Percentiles rank a stretch among this genome's conserved stretches.
Conservation (phyloP, 64 coral and sea anemone genomes). For the Trachythela sp. region DNA sequence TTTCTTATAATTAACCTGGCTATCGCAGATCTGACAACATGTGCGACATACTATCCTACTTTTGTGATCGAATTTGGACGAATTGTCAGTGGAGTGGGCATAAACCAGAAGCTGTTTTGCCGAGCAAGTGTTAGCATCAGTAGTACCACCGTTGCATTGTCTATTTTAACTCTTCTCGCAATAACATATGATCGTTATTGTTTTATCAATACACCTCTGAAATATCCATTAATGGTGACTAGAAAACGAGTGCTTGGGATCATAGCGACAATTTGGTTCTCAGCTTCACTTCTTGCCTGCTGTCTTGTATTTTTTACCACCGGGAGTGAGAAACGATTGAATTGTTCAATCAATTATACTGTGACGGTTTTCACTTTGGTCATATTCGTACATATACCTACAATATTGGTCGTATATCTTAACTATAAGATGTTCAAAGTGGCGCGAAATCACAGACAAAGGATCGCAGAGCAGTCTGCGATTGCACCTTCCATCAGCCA, state of each 20-base stretch:
- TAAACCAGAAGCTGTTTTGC: not conserved
- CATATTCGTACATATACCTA: not conserved
- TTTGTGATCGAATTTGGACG: not conserved
- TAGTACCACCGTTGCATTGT: not conserved
- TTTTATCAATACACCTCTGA: not conserved
- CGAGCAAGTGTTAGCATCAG: not conserved
- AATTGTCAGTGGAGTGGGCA: not conserved
- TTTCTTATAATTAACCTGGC: not conserved
- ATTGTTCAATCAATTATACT: not conserved
- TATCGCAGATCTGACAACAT: not conserved
- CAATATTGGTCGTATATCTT: not conserved
- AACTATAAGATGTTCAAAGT: not conserved
- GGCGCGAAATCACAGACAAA: not conserved
- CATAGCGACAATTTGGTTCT: not conserved
- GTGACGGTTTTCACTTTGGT: not conserved
- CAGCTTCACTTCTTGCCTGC: not conserved
- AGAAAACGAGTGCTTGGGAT: not conserved
- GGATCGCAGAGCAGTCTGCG: not conserved
- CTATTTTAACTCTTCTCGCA: not conserved
- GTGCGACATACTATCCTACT: not conserved
- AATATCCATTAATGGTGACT: not conserved
- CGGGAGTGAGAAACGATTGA: not conserved
- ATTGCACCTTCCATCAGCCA: too few relatives aligned
- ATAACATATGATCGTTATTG: not conserved
- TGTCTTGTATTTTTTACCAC: not conserved